These are phyloP conservation scores for Stenoptilia bipunctidactyla DNA, from an alignment of 2,888 invertebrate species.

Conservation along the genomic window DNA sequence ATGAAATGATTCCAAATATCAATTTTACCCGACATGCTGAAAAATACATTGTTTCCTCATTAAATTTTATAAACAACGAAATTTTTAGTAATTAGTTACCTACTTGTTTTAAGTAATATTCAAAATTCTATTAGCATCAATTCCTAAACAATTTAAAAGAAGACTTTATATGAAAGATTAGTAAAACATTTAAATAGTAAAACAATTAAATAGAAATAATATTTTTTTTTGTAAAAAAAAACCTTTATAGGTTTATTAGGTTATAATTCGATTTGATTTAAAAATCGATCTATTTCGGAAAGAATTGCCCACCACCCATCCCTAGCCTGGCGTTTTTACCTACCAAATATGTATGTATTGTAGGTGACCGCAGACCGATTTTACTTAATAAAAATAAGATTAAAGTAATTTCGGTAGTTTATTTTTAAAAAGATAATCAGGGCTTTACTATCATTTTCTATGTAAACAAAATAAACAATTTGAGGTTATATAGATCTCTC, in stretches of 20 bases:
- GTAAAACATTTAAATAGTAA: slow-evolving; percentile 4
- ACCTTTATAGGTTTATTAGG: slow-evolving; percentile 7
- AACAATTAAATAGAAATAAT: slow-evolving; percentile 1
- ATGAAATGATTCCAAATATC: slow-evolving; percentile 17
- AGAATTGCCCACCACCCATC: slow-evolving; percentile 7
- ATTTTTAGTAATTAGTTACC: slow-evolving; percentile 6
- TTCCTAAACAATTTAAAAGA: slow-evolving; percentile 8
- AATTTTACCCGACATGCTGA: slow-evolving; percentile 16
- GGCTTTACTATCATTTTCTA: slow-evolving; percentile 7
- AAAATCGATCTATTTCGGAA: slow-evolving; percentile 4
- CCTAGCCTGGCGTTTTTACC: slow-evolving; percentile 5
- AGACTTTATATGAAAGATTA: slow-evolving; percentile 7
- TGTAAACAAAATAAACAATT: slow-evolving; percentile 13
- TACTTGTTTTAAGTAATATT: slow-evolving; percentile 9
- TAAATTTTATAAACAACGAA: slow-evolving; percentile 12
- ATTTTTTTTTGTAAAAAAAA: slow-evolving; percentile 1
- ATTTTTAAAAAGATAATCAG: slow-evolving; percentile 9
- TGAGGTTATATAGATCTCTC: slow-evolving; percentile 11
- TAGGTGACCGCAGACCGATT: not conserved
- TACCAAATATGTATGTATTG: no score
- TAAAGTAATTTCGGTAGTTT: slow-evolving; percentile 9
- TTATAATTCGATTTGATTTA: slow-evolving; percentile 5
- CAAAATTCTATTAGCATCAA: slow-evolving; percentile 11
- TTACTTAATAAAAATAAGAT: slow-evolving; percentile 10
- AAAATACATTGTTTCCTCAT: slow-evolving; percentile 14